Percentiles rank a stretch among this genome's conserved stretches.
phyloP scores from a whole-genome alignment of 2,113 vertebrate species.

The Cyanoramphus novaezelandiae region DNA sequence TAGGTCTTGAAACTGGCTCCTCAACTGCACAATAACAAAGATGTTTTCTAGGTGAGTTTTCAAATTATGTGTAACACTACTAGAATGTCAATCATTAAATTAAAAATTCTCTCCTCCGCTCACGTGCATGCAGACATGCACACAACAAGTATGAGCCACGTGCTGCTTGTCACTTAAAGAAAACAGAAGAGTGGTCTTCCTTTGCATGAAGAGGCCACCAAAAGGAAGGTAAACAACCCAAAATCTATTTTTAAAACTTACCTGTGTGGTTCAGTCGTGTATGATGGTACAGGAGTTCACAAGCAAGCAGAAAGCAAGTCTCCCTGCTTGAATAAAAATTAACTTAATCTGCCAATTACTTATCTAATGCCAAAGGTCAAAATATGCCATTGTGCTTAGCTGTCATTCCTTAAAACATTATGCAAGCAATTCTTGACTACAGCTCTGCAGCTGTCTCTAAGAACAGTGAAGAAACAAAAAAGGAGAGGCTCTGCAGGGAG shows the following conservation, averaged over 20 bases:
- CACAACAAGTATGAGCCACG: neutral
- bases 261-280: neutral
- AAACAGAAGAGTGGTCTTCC: neutral
- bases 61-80: neutral
- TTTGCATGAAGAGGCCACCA: neutral
- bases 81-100: neutral
- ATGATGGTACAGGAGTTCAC: conserved; percentile 23
- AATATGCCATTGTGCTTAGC: conserved; percentile 56
- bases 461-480: neutral
- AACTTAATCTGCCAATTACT: conserved; percentile 69
- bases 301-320: conserved; percentile 19
- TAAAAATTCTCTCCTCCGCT: neutral
- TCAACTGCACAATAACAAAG: neutral
- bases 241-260: neutral
- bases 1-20: neutral
- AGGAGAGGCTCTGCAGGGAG: neutral
- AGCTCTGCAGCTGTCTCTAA: conserved; percentile 50
- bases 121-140: too few relatives aligned
- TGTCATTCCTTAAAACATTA: conserved; percentile 44
- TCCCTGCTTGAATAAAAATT: conserved; percentile 68
- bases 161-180: neutral
- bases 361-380: conserved; percentile 65
- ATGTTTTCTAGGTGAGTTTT: neutral
- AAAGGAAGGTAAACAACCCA: neutral
- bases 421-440: conserved; percentile 56